These are phyloP conservation scores for Silurus aristotelis DNA, from an alignment of 2,797 vertebrate genomes.

Conservation along the genomic window DNA sequence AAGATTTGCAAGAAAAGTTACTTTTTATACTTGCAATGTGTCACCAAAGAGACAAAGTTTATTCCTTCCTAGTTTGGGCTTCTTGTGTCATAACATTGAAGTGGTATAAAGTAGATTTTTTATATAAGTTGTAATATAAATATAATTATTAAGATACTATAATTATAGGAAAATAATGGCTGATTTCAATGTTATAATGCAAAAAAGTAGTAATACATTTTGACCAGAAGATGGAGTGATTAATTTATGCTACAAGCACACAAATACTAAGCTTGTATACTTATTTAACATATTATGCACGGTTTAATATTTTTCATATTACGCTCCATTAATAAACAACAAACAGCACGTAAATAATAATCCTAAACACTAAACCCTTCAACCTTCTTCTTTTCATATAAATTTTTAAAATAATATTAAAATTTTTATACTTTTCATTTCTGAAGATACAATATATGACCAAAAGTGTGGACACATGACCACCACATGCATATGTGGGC, in stretches of 20 bases:
- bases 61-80: slow-evolving; percentile 69
- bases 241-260: slow-evolving; percentile 15
- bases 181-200: not conserved
- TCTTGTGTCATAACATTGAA: slow-evolving; percentile 8
- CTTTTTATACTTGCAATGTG: slow-evolving; percentile 84
- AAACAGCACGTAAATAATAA: no score
- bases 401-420: not conserved
- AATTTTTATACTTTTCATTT: not conserved
- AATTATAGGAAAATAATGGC: not conserved
- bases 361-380: no score
- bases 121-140: not conserved
- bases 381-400: not conserved
- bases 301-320: no score
- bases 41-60: slow-evolving; percentile 88
- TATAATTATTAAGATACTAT: not conserved
- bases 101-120: not conserved
- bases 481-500: not conserved
- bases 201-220: slow-evolving; percentile 20
- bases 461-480: not conserved
- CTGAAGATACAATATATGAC: not conserved
- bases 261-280: not conserved
- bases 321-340: no score
- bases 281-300: not conserved
- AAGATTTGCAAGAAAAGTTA: slow-evolving; percentile 59
- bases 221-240: slow-evolving; percentile 45